Base-by-base conservation (phyloP, 2,888 invertebrate species). In the Villa cingulata region DNA sequence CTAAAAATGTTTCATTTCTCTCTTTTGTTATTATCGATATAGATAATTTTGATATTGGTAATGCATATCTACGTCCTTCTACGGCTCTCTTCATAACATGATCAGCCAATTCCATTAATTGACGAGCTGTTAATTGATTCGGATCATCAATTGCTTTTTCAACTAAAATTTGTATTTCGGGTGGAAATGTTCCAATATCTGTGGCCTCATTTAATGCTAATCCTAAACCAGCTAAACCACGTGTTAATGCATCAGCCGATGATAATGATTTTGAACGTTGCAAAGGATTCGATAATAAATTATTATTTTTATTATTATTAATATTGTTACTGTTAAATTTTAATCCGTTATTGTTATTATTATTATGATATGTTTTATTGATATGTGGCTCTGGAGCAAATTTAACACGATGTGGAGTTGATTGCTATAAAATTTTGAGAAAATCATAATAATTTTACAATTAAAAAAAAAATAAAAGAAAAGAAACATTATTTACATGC, bases 21-120 rank as follows among this genome's bases (percentile, higher is more conserved):
- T 91, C 91, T 66, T 82, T 83, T 74, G 88, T 87, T 56, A 89
- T 87, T 43, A 90, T 87, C 50, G 82, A 80, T 59, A 89, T 81
- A 68, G 89, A 90, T 54, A 89, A 75, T 53, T 88, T 81, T 12
- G 90, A 87, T 45, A 87, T 86, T 20, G 88, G 81, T 62, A 86
- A 77, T 40, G 87, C 86, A 68, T 83, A 86, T 43, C 83, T 59
- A 29, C 70, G 60, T 29, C 84, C 83, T 68, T 88, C 87, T 54
- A 87, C 81, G 16, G 85, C 83, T 58, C 86, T 80, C 49, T 83
- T 80, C 66, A 89, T 78, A 55, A 89, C 77, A 60, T 83, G 82
- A 46, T 83, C 81, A 41, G 89, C 88, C 46, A 89, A 73, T 66
- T 88, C 87, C 88, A 90, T 89, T 49, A 90, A 73, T 15, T 81